phyloP scores from a whole-genome alignment of 2,797 vertebrate species.

The Amniataba percoides region DNA sequence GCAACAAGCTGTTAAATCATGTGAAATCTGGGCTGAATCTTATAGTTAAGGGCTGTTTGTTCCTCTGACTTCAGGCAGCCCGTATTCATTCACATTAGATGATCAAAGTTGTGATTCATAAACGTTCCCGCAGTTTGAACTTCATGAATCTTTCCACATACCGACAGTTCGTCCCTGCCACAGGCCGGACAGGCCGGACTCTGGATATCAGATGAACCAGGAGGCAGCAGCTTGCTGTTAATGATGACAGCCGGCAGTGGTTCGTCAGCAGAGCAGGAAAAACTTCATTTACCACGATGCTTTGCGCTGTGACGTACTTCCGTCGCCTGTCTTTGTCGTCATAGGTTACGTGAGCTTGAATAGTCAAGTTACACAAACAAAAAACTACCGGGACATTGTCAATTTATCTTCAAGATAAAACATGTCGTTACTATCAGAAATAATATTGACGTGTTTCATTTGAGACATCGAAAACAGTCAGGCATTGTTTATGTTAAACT shows the following conservation, averaged over 20 bases:
- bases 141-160: background rate
- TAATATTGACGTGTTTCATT: no score
- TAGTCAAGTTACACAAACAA: constrained; percentile 9
- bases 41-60: background rate
- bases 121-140: background rate
- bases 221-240: background rate
- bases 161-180: constrained; percentile 13
- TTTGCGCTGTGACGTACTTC: constrained; percentile 34
- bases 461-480: background rate
- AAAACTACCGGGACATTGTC: background rate
- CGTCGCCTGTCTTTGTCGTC: constrained; percentile 57
- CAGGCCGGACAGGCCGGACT: background rate
- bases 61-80: constrained; percentile 14
- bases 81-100: background rate
- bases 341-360: accelerated
- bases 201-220: background rate
- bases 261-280: constrained; percentile 61
- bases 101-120: background rate
- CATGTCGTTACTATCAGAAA: no score
- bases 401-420: constrained; percentile 17
- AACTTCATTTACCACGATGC: constrained; percentile 42
- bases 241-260: constrained; percentile 37
- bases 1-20: background rate
- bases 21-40: background rate
- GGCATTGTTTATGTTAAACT: background rate